A percentile compares a stretch with the other conserved stretches of the same genome.
These are phyloP conservation scores for Pseudococcus longispinus DNA, from an alignment of 2,888 invertebrate genomes.

Conservation along the genomic window DNA sequence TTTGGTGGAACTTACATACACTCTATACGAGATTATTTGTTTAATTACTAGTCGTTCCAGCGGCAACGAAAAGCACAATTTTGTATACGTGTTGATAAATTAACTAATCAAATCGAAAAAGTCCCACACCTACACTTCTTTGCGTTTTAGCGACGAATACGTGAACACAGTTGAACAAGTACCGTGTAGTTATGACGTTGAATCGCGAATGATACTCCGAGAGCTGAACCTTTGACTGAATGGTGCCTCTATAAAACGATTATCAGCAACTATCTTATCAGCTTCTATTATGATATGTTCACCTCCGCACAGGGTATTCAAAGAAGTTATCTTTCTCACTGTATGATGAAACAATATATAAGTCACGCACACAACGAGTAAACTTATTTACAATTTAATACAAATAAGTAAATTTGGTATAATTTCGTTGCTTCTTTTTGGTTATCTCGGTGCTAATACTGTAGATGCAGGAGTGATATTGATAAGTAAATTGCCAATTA, in stretches of 20 bases:
- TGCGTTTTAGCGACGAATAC: background rate
- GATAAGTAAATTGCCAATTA: background rate
- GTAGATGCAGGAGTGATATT: background rate
- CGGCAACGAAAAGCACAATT: background rate
- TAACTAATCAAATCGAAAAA: background rate
- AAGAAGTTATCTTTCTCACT: conserved; percentile 2
- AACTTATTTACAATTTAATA: background rate
- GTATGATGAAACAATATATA: conserved; percentile 1
- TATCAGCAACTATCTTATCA: background rate
- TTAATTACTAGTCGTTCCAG: background rate
- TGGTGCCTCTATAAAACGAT: background rate
- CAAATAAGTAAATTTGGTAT: background rate
- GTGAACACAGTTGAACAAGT: background rate
- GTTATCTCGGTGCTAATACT: background rate
- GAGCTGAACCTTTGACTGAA: background rate
- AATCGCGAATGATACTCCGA: background rate
- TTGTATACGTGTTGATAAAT: conserved; percentile 18
- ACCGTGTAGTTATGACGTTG: background rate
- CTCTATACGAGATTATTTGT: background rate
- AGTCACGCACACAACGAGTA: background rate
- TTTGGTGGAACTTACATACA: conserved; percentile 21
- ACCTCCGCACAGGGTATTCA: conserved; percentile 30
- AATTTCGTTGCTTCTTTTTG: background rate
- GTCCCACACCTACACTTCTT: background rate
- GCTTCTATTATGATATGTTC: conserved; percentile 20